Evolutionary conservation across 1,140 invertebrate species (phyloP), one percentile per base, ranked within the genome.

Genomic region (Drosophila repletoides): DNA sequence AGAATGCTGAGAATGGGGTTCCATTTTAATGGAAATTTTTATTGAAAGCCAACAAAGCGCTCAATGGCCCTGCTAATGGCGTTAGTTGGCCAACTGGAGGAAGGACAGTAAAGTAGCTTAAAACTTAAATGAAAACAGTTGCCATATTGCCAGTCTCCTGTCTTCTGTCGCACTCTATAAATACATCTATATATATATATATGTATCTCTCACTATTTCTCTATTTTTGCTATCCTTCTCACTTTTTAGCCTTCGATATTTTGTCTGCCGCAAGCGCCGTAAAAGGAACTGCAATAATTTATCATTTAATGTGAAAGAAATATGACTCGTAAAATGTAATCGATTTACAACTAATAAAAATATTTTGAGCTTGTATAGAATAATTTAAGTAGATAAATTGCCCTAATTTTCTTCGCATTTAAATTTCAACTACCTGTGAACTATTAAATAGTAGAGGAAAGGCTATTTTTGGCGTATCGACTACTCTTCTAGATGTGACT

Each of bases 41-140:
- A 83, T 84, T 83, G 77, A 84, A 83, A 83, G 77, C 77, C 77
- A 83, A 84, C 77, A 83, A 83, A 84, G 79, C 74, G 79, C 74
- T 83, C 79, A 84, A 83, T 84, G 79, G 77, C 64, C 79, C 70
- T 71, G 80, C 79, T 84, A 83, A 83, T 83, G 77, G 77, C 80
- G 76, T 80, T 80, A 76, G 76, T 80, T 80, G 66, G 76, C 65
- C 31, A 81, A 80, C 65, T 80, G 72, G 33, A 29, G 43, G 33
- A 51, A 48, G 55, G 31, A 58, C 70, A 73, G 56, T 48, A 61
- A 83, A 84, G 73, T 74, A 84, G 79, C 70, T 77, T 70, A 77
- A 83, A 84, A 83, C 59, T 69, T 69, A 63, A 83, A 83, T 71
- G 81, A 79, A 81, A 61, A 60, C 73, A 83, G 68, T 63, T 76